phyloP scores from a whole-genome alignment of 2,888 invertebrate genomes.

The Didymodactylos carnosus region DNA sequence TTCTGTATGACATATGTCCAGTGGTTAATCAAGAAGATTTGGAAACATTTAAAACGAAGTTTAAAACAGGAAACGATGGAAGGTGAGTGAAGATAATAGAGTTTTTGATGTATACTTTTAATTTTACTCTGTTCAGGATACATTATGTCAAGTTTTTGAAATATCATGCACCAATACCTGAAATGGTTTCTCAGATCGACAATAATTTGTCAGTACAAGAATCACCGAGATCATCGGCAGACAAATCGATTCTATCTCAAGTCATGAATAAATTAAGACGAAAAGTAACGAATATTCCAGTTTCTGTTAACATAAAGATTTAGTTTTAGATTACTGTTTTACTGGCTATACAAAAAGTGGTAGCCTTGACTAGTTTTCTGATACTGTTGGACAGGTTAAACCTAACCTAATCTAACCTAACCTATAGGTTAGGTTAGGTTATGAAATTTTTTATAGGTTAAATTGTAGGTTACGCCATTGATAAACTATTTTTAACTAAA shows the following conservation, averaged over 20 bases:
- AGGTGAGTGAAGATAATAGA: slow-evolving; percentile 19
- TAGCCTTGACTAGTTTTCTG: too few relatives aligned
- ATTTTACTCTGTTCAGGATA: slow-evolving; percentile 20
- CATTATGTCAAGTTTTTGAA: slow-evolving; percentile 31
- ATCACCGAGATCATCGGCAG: background rate
- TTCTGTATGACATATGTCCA: slow-evolving; percentile 28
- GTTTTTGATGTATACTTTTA: slow-evolving; percentile 1
- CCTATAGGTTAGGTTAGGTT: too few relatives aligned
- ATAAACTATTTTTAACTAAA: too few relatives aligned
- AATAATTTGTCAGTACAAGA: background rate
- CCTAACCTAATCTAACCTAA: too few relatives aligned
- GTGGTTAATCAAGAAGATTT: slow-evolving; percentile 28
- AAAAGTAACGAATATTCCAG: background rate
- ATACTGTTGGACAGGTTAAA: too few relatives aligned
- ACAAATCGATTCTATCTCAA: background rate
- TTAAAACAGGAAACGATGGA: slow-evolving; percentile 23
- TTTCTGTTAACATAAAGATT: too few relatives aligned
- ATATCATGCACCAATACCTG: slow-evolving; percentile 22
- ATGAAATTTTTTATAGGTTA: too few relatives aligned
- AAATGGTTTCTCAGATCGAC: background rate
- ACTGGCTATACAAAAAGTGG: too few relatives aligned
- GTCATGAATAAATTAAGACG: background rate
- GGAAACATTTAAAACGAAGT: slow-evolving; percentile 22
- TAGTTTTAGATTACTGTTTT: too few relatives aligned
- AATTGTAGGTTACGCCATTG: too few relatives aligned